Evolutionary conservation across 2,113 vertebrate genomes (phyloP).

Genomic region (Gobiocypris rarus): DNA sequence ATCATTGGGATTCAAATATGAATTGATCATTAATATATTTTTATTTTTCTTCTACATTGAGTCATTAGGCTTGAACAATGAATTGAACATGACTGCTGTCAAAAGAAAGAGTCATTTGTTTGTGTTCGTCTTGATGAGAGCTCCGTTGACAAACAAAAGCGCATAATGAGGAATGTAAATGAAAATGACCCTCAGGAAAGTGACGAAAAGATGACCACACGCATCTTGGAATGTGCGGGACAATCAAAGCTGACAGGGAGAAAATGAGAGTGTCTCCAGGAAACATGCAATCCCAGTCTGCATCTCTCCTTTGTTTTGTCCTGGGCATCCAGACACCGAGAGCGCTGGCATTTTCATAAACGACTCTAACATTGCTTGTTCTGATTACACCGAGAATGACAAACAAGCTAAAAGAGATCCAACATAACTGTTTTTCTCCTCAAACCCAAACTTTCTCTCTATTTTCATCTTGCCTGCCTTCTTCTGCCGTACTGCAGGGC

Average conservation of each 20-base stretch:
- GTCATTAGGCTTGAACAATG: background rate
- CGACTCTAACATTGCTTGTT: background rate
- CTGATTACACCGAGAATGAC: slow-evolving; percentile 10
- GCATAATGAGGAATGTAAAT: slow-evolving; percentile 67
- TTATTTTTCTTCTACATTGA: background rate
- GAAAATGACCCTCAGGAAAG: slow-evolving; percentile 67
- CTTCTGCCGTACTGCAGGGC: background rate
- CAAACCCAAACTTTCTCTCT: background rate
- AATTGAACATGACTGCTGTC: slow-evolving; percentile 1
- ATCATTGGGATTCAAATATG: background rate
- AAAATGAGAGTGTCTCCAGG: slow-evolving; percentile 66
- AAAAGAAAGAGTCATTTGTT: background rate
- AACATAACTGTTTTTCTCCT: background rate
- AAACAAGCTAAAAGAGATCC: slow-evolving; percentile 10
- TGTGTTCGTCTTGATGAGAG: slow-evolving; percentile 33
- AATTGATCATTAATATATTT: background rate
- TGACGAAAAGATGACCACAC: slow-evolving; percentile 57
- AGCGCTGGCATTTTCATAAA: background rate
- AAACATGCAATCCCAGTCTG: slow-evolving; percentile 49
- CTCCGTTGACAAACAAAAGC: slow-evolving; percentile 3
- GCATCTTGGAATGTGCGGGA: slow-evolving; percentile 67
- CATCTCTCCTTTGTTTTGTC: slow-evolving; percentile 51
- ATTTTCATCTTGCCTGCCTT: background rate
- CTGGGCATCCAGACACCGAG: background rate
- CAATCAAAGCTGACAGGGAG: slow-evolving; percentile 73